Conservation (phyloP, 2,888 invertebrate genomes). For the Nematopogon swammerdamellus region DNA sequence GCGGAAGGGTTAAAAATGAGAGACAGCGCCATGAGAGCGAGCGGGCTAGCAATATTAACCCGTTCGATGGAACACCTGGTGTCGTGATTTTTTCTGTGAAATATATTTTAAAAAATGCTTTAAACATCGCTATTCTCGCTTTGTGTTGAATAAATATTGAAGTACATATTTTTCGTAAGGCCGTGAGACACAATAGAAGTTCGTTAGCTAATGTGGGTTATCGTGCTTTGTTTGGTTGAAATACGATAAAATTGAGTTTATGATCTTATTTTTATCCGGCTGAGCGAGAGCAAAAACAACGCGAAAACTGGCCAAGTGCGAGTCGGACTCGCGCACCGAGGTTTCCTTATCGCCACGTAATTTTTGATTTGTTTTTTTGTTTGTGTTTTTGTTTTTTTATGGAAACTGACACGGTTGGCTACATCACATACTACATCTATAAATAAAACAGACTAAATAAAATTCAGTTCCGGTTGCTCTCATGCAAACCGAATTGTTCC, state of each 20-base stretch:
- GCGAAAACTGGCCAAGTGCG: no score
- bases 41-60: conserved; percentile 24
- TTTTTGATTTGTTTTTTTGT: no score
- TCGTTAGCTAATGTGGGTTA: conserved; percentile 35
- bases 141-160: conserved; percentile 47
- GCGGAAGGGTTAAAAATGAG: conserved; percentile 38
- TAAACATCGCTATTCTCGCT: conserved; percentile 32
- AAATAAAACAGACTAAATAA: no score
- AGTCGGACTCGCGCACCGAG: no score
- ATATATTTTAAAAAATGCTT: conserved; percentile 42
- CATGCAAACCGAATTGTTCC: no score
- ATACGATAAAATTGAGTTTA: background rate
- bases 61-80: conserved; percentile 49
- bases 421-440: no score
- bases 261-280: no score
- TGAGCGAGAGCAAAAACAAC: no score
- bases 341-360: no score
- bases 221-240: background rate
- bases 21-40: conserved; percentile 22
- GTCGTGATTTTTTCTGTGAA: conserved; percentile 30
- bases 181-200: conserved; percentile 35
- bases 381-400: no score
- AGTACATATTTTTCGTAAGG: conserved; percentile 23
- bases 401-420: no score
- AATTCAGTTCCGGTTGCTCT: no score